Conservation (phyloP, 2,888 invertebrate genomes). For the Dione vanillae region DNA sequence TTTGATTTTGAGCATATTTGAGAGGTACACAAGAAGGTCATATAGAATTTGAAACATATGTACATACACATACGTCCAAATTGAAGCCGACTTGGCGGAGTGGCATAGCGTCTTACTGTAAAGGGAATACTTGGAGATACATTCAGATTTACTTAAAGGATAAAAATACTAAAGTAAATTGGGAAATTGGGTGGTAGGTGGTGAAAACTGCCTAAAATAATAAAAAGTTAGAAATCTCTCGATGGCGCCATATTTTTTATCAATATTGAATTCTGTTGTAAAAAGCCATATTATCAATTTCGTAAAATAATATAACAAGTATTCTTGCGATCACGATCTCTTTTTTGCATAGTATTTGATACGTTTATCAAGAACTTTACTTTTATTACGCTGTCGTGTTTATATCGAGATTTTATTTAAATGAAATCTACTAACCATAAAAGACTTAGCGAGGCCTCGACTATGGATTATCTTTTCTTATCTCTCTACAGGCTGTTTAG, state of each 20-base stretch:
- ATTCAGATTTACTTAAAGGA: no score
- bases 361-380: constrained; percentile 20
- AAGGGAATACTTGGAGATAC: no score
- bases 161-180: no score
- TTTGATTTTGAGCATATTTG: no score
- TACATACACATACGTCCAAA: no score
- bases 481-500: not conserved
- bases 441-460: constrained; percentile 6
- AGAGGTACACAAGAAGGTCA: no score
- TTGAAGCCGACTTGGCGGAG: no score
- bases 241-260: not conserved
- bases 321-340: not conserved
- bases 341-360: constrained; percentile 33
- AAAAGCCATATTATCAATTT: not conserved
- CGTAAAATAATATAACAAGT: not conserved
- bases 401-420: constrained; percentile 23
- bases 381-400: constrained; percentile 11
- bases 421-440: constrained; percentile 14
- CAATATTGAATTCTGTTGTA: not conserved
- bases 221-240: no score
- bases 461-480: constrained; percentile 3
- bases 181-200: no score
- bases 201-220: no score
- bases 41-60: no score
- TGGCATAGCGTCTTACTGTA: no score